Conservation (phyloP, 2,888 invertebrate genomes). For the Drosophila cognata region DNA sequence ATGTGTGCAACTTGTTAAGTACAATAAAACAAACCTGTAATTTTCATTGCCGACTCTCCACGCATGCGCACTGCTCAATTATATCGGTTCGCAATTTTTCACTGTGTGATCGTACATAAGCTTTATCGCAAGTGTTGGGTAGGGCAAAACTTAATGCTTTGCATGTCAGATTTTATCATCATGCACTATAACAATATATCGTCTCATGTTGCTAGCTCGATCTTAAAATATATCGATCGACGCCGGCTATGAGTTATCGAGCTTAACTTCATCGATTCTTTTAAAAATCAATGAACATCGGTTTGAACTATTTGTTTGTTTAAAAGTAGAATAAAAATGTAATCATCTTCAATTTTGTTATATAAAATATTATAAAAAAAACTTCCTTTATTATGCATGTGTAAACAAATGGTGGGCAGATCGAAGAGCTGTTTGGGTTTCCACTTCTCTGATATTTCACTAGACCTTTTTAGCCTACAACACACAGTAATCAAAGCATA, state of each 20-base stretch:
- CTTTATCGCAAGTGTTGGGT: slow-evolving; percentile 42
- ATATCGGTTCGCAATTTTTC: slow-evolving; percentile 54
- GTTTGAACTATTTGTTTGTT: not conserved
- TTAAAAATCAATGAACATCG: not conserved
- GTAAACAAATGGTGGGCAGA: slow-evolving; percentile 17
- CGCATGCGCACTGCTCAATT: slow-evolving; percentile 56
- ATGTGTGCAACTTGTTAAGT: slow-evolving; percentile 16
- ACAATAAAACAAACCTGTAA: slow-evolving; percentile 55
- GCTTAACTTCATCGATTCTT: slow-evolving; percentile 3
- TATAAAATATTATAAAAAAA: slow-evolving; percentile 14
- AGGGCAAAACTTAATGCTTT: slow-evolving; percentile 12
- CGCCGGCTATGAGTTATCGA: not conserved
- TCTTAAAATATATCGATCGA: not conserved
- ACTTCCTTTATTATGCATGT: slow-evolving; percentile 5
- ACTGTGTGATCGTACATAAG: slow-evolving; percentile 53
- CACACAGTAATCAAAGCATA: slow-evolving; percentile 4
- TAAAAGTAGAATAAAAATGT: not conserved
- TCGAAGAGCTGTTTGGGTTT: not conserved
- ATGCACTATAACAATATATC: slow-evolving; percentile 10
- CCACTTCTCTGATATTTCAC: slow-evolving; percentile 1
- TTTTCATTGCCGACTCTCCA: slow-evolving; percentile 58
- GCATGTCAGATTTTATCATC: slow-evolving; percentile 31
- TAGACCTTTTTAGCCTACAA: not conserved
- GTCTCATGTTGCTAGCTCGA: slow-evolving; percentile 9
- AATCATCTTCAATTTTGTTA: slow-evolving; percentile 1